Evolutionary conservation across 2,888 invertebrate species (phyloP).

Genomic region (Carabus problematicus): DNA sequence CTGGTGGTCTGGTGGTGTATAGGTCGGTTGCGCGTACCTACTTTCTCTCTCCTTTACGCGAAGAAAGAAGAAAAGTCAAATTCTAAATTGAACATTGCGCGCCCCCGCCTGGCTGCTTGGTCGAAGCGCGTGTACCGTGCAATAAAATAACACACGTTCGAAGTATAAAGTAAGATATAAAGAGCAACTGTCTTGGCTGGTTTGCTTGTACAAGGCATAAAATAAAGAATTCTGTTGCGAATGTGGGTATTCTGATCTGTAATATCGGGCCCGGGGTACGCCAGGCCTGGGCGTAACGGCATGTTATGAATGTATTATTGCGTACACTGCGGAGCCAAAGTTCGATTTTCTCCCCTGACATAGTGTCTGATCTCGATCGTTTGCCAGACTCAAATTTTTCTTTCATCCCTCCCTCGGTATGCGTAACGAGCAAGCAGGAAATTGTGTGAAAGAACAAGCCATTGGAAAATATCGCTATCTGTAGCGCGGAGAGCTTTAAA

Average conservation of each 20-base stretch:
- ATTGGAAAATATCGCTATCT: constrained; percentile 20
- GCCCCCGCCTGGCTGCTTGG: not conserved
- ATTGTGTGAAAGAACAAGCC: constrained; percentile 19
- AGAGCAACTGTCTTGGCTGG: constrained; percentile 15
- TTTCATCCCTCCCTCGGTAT: constrained; percentile 5
- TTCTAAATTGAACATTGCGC: constrained; percentile 8
- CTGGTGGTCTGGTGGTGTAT: not conserved
- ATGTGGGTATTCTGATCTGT: constrained; percentile 19
- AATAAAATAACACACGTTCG: constrained; percentile 18
- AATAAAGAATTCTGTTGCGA: constrained; percentile 19
- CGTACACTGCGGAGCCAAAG: constrained; percentile 1
- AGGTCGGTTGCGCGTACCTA: too few species aligned
- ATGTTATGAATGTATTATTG: constrained; percentile 20
- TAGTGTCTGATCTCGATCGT: constrained; percentile 13
- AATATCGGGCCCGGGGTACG: constrained; percentile 4
- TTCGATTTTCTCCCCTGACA: constrained; percentile 13
- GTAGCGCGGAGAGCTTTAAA: not conserved
- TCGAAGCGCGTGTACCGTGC: constrained; percentile 4
- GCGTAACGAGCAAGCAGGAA: constrained; percentile 18
- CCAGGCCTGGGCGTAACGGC: constrained; percentile 14
- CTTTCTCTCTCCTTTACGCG: too few species aligned
- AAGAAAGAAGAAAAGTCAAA: too few species aligned
- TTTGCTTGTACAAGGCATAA: constrained; percentile 16
- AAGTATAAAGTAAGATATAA: constrained; percentile 16
- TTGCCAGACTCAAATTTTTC: constrained; percentile 14